These are phyloP conservation scores for Stichodactyla mertensii DNA, from an alignment of 64 coral and sea anemone genomes.

Conservation along the genomic window DNA sequence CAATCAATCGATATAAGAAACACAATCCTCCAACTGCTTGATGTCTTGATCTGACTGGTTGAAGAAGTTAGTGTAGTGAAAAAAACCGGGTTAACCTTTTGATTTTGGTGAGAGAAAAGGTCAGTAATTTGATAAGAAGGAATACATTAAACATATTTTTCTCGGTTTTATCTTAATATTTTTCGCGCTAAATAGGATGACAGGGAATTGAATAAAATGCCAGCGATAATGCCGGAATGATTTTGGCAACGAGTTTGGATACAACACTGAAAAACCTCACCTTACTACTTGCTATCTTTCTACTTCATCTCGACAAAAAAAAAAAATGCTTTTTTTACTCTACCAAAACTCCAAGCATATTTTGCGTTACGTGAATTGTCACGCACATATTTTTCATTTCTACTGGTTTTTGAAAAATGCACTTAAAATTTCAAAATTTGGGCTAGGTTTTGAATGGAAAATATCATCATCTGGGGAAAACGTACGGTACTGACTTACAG, in stretches of 20 bases:
- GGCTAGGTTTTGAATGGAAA: not conserved
- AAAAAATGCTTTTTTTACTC: not conserved
- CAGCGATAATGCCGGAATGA: too few species aligned
- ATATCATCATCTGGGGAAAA: not conserved
- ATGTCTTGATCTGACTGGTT: not conserved
- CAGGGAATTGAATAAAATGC: too few species aligned
- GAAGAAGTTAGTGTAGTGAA: not conserved
- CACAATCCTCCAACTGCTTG: not conserved
- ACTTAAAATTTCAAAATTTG: not conserved
- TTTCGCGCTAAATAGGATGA: not conserved
- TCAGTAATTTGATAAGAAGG: not conserved
- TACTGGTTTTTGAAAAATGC: too few species aligned
- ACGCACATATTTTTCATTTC: not conserved
- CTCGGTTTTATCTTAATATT: not conserved
- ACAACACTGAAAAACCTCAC: too few species aligned
- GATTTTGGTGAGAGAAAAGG: not conserved
- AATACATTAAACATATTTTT: not conserved
- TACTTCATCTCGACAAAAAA: too few species aligned
- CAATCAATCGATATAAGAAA: not conserved
- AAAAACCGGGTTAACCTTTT: not conserved
- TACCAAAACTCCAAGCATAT: not conserved
- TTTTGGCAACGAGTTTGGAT: too few species aligned
- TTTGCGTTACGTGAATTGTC: not conserved
- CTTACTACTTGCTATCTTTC: too few species aligned
- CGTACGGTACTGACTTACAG: too few species aligned